Base-by-base conservation (phyloP, 1,140 invertebrate genomes). In the Delia radicum region DNA sequence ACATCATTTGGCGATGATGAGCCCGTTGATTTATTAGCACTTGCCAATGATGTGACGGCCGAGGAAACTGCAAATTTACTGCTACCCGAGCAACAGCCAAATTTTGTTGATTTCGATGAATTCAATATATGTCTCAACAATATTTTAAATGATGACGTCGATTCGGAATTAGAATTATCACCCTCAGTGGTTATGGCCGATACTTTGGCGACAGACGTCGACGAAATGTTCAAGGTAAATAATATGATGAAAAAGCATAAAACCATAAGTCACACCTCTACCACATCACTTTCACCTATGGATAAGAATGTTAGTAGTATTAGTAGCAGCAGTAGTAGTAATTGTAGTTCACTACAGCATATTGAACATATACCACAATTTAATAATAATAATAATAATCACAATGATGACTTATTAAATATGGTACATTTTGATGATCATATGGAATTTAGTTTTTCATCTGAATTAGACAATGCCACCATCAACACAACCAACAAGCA, bases 21-120 rank as follows among this genome's bases (percentile, higher is more conserved):
- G 18, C 73, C 76, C 2, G 37, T 42, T 78, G 72, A 81, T 21
- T 37, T 82, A 80, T 73, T 80, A 26, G 29, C 21, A 18, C 75
- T 80, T 24, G 67, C 29, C 28, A 75, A 77, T 73, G 74, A 21
- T 37, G 33, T 1, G 0, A 33, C 77, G n/a, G 77, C 77, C 46
- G 71, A 77, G 21, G 80, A 81, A 74, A 75, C 77, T 13, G 80
- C 78, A 12, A 81, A 78, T 42, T 77, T 84, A 42, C 76, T 84
- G 3, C 77, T 84, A 73, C 79, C 83, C 0, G 73, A 48, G 67
- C 80, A 79, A 63, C 76, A 77, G 42, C 78, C 75, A 21, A 85
- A 80, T 61, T 84, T 83, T 79, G 81, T 85, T n/a, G 83, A 84
- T 71, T 82, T 82, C 33, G 81, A 85, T 81, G 83, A 85, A 75